Evolutionary conservation across 1,140 invertebrate genomes (phyloP), one percentile per base, ranked within the genome.

Genomic region (Oscheius sp.): DNA sequence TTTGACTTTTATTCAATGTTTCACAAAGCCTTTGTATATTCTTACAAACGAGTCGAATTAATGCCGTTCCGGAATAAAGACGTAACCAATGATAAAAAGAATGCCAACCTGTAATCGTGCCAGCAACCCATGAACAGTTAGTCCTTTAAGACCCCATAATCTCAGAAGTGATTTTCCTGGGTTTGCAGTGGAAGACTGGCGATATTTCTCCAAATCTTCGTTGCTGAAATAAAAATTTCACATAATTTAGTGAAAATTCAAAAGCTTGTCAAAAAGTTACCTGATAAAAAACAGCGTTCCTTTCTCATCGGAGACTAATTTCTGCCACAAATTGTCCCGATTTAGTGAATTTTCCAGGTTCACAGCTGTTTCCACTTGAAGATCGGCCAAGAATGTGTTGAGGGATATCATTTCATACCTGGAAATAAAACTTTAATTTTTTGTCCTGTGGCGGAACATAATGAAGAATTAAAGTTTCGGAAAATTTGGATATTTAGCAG

Each of bases 121-220:
- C 20, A 79, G n/a, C 7, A 80, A 69, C n/a, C 34, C 38, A 32
- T 78, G 74, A 58, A 82, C 80, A 20, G 79, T 83, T 67, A 81
- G 75, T 7, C 82, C 81, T n/a, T 82, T 68, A 65, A 84, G 79
- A 2, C 82, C 81, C 46, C 84, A 77, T 23, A 59, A 34, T 38
- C 79, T 55, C 20, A 82, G 61, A 20, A 83, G 59, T 45, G 77
- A 58, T 15, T 78, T 79, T 13, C 80, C 81, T 10, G 74, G 68
- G 28, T 81, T 78, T n/a, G n/a, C n/a, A 13, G 23, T 36, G 64
- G 59, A 7, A 26, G 34, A 28, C 82, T 83, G 45, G 28, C 52
- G 34, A n/a, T 36, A 45, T 38, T 64, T 71, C 32, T 23, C 49
- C 15, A 55, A 7, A 7, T 55, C 49, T 23, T 55, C 49, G 7